phyloP scores from a whole-genome alignment of 2,888 invertebrate species.

The Ennomos fuscantarius region DNA sequence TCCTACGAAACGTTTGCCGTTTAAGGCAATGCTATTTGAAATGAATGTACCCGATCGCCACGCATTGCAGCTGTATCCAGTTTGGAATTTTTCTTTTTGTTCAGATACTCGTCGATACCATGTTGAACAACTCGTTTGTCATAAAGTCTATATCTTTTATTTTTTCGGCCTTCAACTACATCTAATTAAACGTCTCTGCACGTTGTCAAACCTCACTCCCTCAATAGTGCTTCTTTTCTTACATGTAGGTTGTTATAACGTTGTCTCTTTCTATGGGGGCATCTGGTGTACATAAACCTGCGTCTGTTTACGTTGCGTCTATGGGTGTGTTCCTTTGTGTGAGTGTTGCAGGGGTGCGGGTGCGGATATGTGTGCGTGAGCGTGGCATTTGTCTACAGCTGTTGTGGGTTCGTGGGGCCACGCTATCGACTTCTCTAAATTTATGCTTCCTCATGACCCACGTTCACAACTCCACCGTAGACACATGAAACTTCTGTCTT shows the following conservation, averaged over 20 bases:
- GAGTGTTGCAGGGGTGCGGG: conserved; percentile 72
- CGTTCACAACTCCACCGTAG: conserved; percentile 59
- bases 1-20: conserved; percentile 66
- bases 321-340: conserved; percentile 54
- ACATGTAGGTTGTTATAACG: conserved; percentile 57
- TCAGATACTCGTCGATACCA: conserved; percentile 42
- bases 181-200: conserved; percentile 79
- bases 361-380: conserved; percentile 69
- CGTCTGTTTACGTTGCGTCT: conserved; percentile 77
- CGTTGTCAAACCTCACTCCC: conserved; percentile 74
- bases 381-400: conserved; percentile 78
- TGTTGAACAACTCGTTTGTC: conserved; percentile 37
- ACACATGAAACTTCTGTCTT: conserved; percentile 59
- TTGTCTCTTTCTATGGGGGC: conserved; percentile 79
- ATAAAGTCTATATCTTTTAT: conserved; percentile 55
- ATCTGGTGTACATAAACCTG: conserved; percentile 83
- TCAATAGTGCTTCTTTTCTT: conserved; percentile 64
- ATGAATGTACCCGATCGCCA: conserved; percentile 38
- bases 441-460: conserved; percentile 83
- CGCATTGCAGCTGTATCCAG: conserved; percentile 50
- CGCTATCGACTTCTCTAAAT: conserved; percentile 75
- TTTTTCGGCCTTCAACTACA: conserved; percentile 78
- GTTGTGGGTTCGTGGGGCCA: conserved; percentile 76
- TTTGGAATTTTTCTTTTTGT: conserved; percentile 41
- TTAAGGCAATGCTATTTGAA: conserved; percentile 57